Conservation (phyloP, 1,140 invertebrate genomes). For the Antheraea pernyi region DNA sequence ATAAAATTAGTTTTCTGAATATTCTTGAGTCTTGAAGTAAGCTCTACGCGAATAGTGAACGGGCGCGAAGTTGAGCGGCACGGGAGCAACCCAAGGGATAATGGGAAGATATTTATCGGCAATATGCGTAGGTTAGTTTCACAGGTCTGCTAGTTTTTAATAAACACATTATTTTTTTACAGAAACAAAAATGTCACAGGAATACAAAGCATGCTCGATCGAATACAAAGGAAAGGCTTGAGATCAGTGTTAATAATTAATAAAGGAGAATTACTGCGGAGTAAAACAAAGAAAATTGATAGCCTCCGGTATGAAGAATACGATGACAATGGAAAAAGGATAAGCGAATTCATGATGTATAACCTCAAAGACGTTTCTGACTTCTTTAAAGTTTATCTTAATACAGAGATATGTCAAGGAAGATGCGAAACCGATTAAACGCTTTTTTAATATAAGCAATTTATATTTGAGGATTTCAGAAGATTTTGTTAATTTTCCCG, state of each 20-base stretch:
- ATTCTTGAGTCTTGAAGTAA: too few relatives aligned
- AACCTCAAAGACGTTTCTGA: conserved; percentile 43
- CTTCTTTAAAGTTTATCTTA: conserved; percentile 43
- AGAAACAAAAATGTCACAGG: not conserved
- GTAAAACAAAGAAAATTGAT: conserved; percentile 26
- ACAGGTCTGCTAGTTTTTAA: too few relatives aligned
- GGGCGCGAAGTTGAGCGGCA: too few relatives aligned
- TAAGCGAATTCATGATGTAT: conserved; percentile 43
- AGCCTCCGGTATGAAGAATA: conserved; percentile 45
- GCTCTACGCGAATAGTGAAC: too few relatives aligned
- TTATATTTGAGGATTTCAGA: not conserved
- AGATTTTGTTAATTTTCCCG: too few relatives aligned
- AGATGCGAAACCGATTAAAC: conserved; percentile 21
- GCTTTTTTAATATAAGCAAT: not conserved
- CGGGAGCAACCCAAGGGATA: too few relatives aligned
- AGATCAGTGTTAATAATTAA: conserved; percentile 16
- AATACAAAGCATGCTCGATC: not conserved
- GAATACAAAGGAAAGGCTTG: not conserved
- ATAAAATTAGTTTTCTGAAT: too few relatives aligned
- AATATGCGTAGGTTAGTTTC: too few relatives aligned
- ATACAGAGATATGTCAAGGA: conserved; percentile 45
- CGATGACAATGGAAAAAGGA: conserved; percentile 30
- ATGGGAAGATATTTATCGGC: too few relatives aligned
- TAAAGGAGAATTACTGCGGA: not conserved
- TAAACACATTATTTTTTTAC: not conserved